These are phyloP conservation scores for Emydoidea blandingii DNA, from an alignment of 2,797 vertebrate genomes.

Conservation along the genomic window DNA sequence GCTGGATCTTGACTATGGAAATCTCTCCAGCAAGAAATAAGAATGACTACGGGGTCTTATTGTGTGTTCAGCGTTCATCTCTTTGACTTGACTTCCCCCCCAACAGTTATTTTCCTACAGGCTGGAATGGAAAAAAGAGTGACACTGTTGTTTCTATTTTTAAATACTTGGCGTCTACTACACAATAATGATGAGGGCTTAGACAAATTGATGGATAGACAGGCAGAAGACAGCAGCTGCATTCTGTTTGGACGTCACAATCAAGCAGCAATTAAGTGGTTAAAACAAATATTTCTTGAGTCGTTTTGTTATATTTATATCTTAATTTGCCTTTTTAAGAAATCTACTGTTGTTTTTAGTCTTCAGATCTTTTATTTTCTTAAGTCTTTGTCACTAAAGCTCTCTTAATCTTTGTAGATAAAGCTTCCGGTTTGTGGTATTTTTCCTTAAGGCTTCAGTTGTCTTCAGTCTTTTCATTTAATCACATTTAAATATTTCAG, in stretches of 20 bases:
- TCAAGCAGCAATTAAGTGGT: neutral
- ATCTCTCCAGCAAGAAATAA: neutral
- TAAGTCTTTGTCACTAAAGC: slow-evolving; percentile 29
- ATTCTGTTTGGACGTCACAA: neutral
- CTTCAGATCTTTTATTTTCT: slow-evolving; percentile 32
- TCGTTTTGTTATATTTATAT: slow-evolving; percentile 7
- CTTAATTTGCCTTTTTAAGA: slow-evolving; percentile 44
- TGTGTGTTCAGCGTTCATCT: neutral
- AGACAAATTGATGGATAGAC: neutral
- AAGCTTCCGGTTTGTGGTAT: slow-evolving; percentile 17
- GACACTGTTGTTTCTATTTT: neutral
- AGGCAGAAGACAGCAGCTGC: neutral
- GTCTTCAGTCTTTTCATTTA: slow-evolving; percentile 44
- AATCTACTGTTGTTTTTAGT: neutral
- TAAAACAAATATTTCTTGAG: slow-evolving; percentile 13
- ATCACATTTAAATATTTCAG: slow-evolving; percentile 46
- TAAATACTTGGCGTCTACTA: neutral
- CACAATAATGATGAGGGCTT: neutral
- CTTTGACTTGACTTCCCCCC: neutral
- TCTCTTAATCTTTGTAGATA: slow-evolving; percentile 42
- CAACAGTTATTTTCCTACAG: neutral
- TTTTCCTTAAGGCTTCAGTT: slow-evolving; percentile 28
- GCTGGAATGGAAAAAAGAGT: accelerated
- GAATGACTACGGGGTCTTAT: neutral
- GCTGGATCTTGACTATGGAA: neutral